Percentiles rank a stretch among this genome's conserved stretches.
phyloP scores from a whole-genome alignment of 2,797 vertebrate genomes.

The Tauraco hartlaubi region DNA sequence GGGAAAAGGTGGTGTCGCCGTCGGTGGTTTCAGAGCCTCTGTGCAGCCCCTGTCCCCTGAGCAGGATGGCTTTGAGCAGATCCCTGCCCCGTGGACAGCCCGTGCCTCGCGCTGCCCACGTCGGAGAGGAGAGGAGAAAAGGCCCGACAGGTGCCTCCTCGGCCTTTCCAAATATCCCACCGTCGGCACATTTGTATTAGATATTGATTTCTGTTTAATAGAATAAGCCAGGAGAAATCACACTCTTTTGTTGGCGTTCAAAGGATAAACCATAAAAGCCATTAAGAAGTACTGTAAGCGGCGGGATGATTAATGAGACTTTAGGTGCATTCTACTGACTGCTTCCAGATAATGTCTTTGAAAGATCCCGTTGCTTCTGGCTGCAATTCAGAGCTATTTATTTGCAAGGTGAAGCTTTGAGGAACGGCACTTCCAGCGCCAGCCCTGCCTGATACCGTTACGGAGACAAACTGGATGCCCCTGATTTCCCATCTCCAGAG shows the following conservation, averaged over 20 bases:
- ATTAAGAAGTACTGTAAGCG: slow-evolving; percentile 81
- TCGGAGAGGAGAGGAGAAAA: slow-evolving; percentile 26
- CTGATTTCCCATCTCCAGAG: slow-evolving; percentile 48
- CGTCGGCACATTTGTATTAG: slow-evolving; percentile 80
- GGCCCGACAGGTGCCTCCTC: slow-evolving; percentile 39
- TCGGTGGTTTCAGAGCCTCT: not conserved
- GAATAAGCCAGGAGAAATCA: slow-evolving; percentile 81
- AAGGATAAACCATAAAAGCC: slow-evolving; percentile 84
- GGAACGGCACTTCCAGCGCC: slow-evolving; percentile 29
- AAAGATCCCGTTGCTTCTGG: slow-evolving; percentile 80
- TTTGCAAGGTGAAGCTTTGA: slow-evolving; percentile 81
- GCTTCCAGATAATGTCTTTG: slow-evolving; percentile 84
- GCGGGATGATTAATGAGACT: slow-evolving; percentile 81
- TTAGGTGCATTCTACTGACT: slow-evolving; percentile 75
- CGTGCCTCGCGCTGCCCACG: not conserved
- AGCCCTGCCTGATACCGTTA: slow-evolving; percentile 48
- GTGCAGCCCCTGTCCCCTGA: not conserved
- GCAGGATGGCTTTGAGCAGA: not conserved
- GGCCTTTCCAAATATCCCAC: slow-evolving; percentile 72
- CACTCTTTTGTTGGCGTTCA: slow-evolving; percentile 80
- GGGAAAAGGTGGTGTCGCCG: not conserved
- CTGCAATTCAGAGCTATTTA: slow-evolving; percentile 81
- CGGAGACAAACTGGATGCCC: slow-evolving; percentile 37
- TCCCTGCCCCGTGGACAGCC: not conserved
- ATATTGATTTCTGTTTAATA: slow-evolving; percentile 85